These are phyloP conservation scores for Gobionotothen gibberifrons DNA, from an alignment of 2,797 vertebrate species.

Conservation along the genomic window DNA sequence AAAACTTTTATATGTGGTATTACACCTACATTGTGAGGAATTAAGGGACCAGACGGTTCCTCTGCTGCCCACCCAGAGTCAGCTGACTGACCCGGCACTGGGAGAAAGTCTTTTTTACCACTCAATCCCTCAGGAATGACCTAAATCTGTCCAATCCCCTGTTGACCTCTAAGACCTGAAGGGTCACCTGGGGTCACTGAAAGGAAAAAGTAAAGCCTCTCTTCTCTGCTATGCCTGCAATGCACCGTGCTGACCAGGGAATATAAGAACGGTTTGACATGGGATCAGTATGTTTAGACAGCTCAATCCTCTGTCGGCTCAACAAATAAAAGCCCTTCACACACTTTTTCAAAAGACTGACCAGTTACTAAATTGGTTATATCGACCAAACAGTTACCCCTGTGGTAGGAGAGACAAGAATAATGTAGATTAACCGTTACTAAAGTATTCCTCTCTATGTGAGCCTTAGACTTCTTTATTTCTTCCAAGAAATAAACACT, in stretches of 20 bases:
- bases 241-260: conserved; percentile 29
- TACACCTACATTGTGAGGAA: conserved; percentile 35
- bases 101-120: conserved; percentile 65
- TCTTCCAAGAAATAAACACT: background rate
- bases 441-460: background rate
- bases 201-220: conserved; percentile 62
- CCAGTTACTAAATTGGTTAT: background rate
- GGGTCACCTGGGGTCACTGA: conserved; percentile 70
- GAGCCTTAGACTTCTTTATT: background rate
- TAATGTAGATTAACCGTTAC: background rate
- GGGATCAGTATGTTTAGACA: conserved; percentile 55
- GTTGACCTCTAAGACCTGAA: conserved; percentile 70
- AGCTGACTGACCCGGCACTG: conserved; percentile 66
- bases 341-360: background rate
- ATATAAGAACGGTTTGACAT: conserved; percentile 45
- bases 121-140: conserved; percentile 73
- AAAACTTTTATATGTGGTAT: background rate
- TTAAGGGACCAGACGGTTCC: conserved; percentile 40
- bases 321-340: conserved; percentile 28
- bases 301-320: conserved; percentile 39
- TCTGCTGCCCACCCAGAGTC: conserved; percentile 68
- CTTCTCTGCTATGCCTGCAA: conserved; percentile 30
- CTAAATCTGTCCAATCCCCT: conserved; percentile 73
- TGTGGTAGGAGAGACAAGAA: background rate
- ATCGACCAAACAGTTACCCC: background rate